Percentiles rank a stretch among this genome's conserved stretches.
phyloP scores from a whole-genome alignment of 1,140 invertebrate species.

The Dinothrombium tinctorium region DNA sequence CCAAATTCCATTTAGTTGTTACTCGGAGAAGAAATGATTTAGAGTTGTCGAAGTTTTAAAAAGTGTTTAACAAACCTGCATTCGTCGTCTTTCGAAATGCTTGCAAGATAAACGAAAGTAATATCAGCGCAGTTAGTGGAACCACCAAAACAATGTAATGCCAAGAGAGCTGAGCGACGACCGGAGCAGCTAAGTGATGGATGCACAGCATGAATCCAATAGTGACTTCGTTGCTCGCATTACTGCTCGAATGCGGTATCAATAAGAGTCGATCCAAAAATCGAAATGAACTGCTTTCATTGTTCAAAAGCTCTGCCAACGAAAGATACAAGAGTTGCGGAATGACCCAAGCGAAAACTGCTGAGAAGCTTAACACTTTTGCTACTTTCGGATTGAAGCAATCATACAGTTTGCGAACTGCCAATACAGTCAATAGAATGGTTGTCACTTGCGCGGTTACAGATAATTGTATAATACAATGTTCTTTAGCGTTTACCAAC shows the following conservation, averaged over 20 bases:
- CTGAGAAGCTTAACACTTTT: not conserved
- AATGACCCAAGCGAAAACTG: slow-evolving; percentile 11
- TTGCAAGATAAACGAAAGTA: slow-evolving; percentile 8
- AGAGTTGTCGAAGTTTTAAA: not conserved
- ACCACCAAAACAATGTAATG: slow-evolving; percentile 15
- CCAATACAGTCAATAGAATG: slow-evolving; percentile 12
- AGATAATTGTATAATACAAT: slow-evolving; percentile 14
- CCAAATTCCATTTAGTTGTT: not conserved
- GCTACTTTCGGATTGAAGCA: slow-evolving; percentile 4
- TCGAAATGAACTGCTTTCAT: slow-evolving; percentile 1
- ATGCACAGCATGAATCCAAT: slow-evolving; percentile 15
- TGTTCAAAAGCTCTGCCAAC: slow-evolving; percentile 1
- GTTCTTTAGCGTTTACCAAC: slow-evolving; percentile 9
- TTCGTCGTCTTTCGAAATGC: not conserved
- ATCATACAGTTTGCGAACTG: slow-evolving; percentile 11
- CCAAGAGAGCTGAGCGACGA: slow-evolving; percentile 13
- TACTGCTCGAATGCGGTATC: not conserved
- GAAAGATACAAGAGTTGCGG: slow-evolving; percentile 11
- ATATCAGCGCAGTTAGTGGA: slow-evolving; percentile 11
- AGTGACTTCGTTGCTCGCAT: not conserved
- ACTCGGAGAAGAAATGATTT: not conserved
- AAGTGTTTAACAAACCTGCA: not conserved
- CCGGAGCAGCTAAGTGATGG: slow-evolving; percentile 9
- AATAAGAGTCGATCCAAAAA: slow-evolving; percentile 5
- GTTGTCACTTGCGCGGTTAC: slow-evolving; percentile 10